Conservation (phyloP, 2,797 vertebrate species). For the Microchirus variegatus region DNA sequence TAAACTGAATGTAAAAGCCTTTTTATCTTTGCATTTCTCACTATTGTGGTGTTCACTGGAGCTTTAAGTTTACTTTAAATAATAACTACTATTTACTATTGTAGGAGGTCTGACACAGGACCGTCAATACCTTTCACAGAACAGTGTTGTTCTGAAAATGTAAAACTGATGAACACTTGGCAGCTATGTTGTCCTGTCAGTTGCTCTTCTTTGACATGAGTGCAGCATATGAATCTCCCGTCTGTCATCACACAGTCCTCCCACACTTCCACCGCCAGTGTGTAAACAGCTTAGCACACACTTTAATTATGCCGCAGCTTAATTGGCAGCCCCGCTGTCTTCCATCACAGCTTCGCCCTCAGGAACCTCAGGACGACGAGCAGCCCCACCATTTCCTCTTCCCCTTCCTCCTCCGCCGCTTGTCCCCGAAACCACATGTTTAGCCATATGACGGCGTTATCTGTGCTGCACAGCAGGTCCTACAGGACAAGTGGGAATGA, state of each 20-base stretch:
- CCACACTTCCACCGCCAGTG: conserved; percentile 40
- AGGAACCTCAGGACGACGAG: conserved; percentile 33
- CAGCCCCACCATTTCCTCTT: conserved; percentile 26
- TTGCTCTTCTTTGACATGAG: conserved; percentile 27
- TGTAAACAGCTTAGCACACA: conserved; percentile 50
- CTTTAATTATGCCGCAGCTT: conserved; percentile 49
- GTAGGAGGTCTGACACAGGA: too few species aligned
- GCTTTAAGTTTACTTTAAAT: too few species aligned
- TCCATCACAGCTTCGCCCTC: conserved; percentile 42
- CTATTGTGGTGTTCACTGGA: too few species aligned
- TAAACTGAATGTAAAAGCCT: not conserved
- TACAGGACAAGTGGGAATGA: conserved; percentile 17
- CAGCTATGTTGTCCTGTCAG: not conserved
- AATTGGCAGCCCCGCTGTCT: conserved; percentile 53
- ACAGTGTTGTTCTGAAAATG: too few species aligned
- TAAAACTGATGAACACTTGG: not conserved
- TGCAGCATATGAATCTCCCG: conserved; percentile 38
- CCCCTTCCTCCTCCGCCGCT: conserved; percentile 2
- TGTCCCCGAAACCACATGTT: conserved; percentile 27
- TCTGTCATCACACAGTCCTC: conserved; percentile 35
- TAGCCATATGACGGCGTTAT: conserved; percentile 26
- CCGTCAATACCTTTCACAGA: too few species aligned
- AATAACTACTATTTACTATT: too few species aligned
- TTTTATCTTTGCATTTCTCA: not conserved
- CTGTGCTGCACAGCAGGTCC: not conserved